Evolutionary conservation across 2,113 vertebrate species (phyloP).

Genomic region (Salvator merianae): DNA sequence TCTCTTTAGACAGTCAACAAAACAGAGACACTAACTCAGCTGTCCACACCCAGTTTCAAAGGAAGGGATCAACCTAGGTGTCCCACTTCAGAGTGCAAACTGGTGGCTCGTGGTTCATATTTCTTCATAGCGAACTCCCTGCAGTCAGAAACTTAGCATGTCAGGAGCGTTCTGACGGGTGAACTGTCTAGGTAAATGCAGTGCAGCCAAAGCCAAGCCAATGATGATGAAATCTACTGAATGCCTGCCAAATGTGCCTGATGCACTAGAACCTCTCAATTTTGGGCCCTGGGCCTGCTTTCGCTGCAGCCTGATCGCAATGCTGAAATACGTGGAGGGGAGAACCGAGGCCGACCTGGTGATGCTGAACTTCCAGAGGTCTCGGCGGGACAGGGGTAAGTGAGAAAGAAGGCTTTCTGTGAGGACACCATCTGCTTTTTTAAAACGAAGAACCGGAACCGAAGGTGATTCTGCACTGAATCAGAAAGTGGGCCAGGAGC

Average conservation of each 20-base stretch:
- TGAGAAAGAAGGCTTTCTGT: background rate
- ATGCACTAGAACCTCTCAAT: background rate
- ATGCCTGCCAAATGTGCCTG: no score
- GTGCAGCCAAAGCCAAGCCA: background rate
- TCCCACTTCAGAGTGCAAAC: background rate
- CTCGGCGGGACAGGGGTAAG: constrained; percentile 55
- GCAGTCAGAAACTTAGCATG: background rate
- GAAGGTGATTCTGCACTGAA: no score
- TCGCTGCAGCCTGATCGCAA: constrained; percentile 58
- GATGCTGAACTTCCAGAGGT: constrained; percentile 63
- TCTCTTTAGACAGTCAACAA: background rate
- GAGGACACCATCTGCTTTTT: background rate
- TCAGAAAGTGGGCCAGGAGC: no score
- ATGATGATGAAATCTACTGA: no score
- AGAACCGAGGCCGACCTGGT: constrained; percentile 61
- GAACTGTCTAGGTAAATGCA: no score
- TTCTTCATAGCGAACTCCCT: background rate
- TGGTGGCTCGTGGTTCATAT: no score
- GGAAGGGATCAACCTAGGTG: background rate
- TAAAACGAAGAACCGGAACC: no score
- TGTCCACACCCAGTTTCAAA: background rate
- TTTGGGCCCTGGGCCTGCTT: no score
- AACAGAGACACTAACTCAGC: background rate
- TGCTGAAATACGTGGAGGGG: constrained; percentile 68
- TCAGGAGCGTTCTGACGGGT: background rate